These are phyloP conservation scores for Orthonevra nobilis DNA, from an alignment of 2,888 invertebrate genomes.

Conservation along the genomic window DNA sequence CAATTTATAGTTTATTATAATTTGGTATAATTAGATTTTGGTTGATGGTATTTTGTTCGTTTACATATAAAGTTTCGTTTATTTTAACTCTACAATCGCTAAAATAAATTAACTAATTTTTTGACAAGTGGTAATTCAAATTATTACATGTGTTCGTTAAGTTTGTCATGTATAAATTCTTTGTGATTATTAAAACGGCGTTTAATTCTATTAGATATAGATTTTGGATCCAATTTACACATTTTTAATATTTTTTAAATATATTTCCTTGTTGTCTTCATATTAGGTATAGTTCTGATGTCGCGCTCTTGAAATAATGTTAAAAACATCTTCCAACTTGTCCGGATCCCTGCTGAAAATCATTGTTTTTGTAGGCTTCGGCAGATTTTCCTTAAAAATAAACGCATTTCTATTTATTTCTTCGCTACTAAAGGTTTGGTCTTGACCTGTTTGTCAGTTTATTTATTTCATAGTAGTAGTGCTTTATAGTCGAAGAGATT, in stretches of 20 bases:
- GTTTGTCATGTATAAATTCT: too few species aligned
- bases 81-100: background rate
- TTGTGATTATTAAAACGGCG: too few species aligned
- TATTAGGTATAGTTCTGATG: conserved; percentile 29
- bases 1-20: background rate
- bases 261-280: too few species aligned
- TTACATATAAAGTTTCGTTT: background rate
- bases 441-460: background rate
- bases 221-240: too few species aligned
- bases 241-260: too few species aligned
- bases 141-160: too few species aligned
- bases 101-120: conserved; percentile 3
- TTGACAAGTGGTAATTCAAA: too few species aligned
- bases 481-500: conserved; percentile 3
- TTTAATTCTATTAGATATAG: too few species aligned
- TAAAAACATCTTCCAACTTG: conserved; percentile 10
- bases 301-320: conserved; percentile 22
- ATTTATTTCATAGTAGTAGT: background rate
- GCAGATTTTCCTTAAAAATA: conserved; percentile 20
- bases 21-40: conserved; percentile 5
- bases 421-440: conserved; percentile 1
- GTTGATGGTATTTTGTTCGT: background rate
- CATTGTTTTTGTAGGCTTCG: conserved; percentile 23
- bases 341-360: conserved; percentile 22
- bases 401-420: conserved; percentile 28